Base-by-base conservation (phyloP, 64 coral and sea anemone species). In the Montipora foliosa region DNA sequence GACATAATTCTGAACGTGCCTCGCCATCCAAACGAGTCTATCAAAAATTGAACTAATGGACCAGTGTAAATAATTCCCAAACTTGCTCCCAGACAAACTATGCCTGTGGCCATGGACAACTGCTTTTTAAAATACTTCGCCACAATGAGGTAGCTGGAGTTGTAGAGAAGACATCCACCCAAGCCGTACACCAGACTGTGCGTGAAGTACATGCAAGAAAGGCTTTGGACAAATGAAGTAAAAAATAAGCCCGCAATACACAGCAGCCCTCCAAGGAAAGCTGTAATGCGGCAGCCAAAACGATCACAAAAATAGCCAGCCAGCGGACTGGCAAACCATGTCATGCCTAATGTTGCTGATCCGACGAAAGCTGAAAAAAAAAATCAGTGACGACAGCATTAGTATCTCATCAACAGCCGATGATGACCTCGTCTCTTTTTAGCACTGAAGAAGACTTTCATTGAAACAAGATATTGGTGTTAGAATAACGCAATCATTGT, bases 291-390 rank as follows among this genome's bases (percentile, higher is more conserved):
- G 16, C 75, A 91, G 59, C 94, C 89, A 76, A 95, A 91, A 13
- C 79, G 74, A 59, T 87, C 81, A 24, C 81, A 90, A 4, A 83
- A 48, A 21, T 78, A 79, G 6, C 62, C 71, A 6, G 57, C 67
- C 45, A 95, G 82, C 67, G 94, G 94, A 57, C 78, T 75, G 11
- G 74, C 60, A 10, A 95, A 74, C 77, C 47, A 95, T 61, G 24
- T 19, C 79, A 91, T 44, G 14, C 70, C 74, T 59, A 89, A 79
- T 16, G 89, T 82, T 47, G 79, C 77, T 62, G 94, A 95, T 6
- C 89, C 89, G 4, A 95, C 75, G 61, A 89, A 91, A 49, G 89
- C 94, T 95, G 82, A 58, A 74, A 67, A 78, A 67, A 78, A 71
- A 29, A 11, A 29, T 37, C 29, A 44, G 3, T 57, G 11, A 57